Evolutionary conservation across 2,888 invertebrate genomes (phyloP).

Genomic region (Meandrusa payeni): DNA sequence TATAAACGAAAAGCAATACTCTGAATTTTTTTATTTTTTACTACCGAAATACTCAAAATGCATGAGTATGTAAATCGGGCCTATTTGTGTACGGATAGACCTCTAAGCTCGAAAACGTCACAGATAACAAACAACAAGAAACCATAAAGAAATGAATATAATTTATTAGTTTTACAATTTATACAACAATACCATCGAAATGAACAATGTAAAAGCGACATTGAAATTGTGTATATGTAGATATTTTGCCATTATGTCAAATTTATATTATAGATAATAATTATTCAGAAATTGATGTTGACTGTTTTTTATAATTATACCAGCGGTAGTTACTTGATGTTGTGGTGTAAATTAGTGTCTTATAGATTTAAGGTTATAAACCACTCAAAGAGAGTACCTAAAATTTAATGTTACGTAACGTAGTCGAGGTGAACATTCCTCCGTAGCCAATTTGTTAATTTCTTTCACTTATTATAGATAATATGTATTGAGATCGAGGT

Average conservation of each 20-base stretch:
- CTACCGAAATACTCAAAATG: slow-evolving; percentile 68
- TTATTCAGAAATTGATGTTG: slow-evolving; percentile 80
- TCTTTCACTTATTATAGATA: slow-evolving; percentile 7
- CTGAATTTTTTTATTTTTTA: slow-evolving; percentile 69
- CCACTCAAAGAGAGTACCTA: slow-evolving; percentile 59
- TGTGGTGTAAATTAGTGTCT: slow-evolving; percentile 81
- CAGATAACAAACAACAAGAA: slow-evolving; percentile 5
- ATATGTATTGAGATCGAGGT: slow-evolving; percentile 32
- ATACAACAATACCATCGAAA: slow-evolving; percentile 53
- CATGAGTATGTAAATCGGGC: slow-evolving; percentile 48
- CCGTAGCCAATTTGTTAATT: slow-evolving; percentile 9
- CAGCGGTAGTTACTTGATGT: slow-evolving; percentile 80
- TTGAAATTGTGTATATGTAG: slow-evolving; percentile 71
- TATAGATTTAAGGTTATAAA: slow-evolving; percentile 66
- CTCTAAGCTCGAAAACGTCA: slow-evolving; percentile 10
- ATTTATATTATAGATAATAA: slow-evolving; percentile 71
- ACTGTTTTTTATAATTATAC: slow-evolving; percentile 81
- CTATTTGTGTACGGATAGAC: slow-evolving; percentile 16
- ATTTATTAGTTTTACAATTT: slow-evolving; percentile 43
- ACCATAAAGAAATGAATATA: slow-evolving; percentile 15
- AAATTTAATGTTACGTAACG: slow-evolving; percentile 19
- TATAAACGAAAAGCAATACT: slow-evolving; percentile 80
- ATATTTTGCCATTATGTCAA: slow-evolving; percentile 76
- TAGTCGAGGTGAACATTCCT: slow-evolving; percentile 17
- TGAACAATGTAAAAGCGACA: slow-evolving; percentile 49